Base-by-base conservation (phyloP, 2,113 vertebrate genomes). In the Spheniscus mendiculus region DNA sequence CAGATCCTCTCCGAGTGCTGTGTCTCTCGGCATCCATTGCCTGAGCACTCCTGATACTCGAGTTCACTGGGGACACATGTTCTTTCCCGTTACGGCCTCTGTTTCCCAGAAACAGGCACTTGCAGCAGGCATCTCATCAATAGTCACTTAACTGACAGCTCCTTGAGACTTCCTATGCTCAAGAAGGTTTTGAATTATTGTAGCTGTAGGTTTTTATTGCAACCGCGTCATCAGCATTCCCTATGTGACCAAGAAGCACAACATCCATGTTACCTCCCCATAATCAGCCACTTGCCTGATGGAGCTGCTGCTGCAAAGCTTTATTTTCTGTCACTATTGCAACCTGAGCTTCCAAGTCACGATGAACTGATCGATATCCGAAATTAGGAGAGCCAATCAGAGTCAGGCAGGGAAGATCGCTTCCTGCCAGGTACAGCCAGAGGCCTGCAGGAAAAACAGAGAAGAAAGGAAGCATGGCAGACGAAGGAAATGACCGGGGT, bases 321-420 rank as follows among this genome's bases (percentile, higher is more conserved):
- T 96, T 96, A 25, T 99, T 99, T 87, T 99, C 99, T 1, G 99
- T 99, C 94, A 99, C 99, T 49, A 99, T 99, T 4, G 99, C 99
- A 26, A 99, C 98, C 97, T 99, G 99, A 81, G 99, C 99, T 98
- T 99, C 99, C 97, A 99, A 98, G 98, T 99, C 99, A 26, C 99
- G 99, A 97, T 99, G 99, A 91, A 99, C 99, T 0, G 99, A 99
- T 83, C 99, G 99, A 97, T 99, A 99, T 12, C 99, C 99, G 8
- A 99, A 99, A 98, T 99, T 99, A 59, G 99, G 99, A 71, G 99
- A 99, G 96, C 99, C 99, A 82, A 99, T 99, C 82, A 99, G 98
- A 74, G 99, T 99, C 80, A 99, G 99, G 94, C 99, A 99, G 74
- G 99, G 99, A 92, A 98, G 98, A 34, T 98, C 97, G 45, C 99